phyloP scores from a whole-genome alignment of 2,888 invertebrate genomes.

The Lymantria dispar region DNA sequence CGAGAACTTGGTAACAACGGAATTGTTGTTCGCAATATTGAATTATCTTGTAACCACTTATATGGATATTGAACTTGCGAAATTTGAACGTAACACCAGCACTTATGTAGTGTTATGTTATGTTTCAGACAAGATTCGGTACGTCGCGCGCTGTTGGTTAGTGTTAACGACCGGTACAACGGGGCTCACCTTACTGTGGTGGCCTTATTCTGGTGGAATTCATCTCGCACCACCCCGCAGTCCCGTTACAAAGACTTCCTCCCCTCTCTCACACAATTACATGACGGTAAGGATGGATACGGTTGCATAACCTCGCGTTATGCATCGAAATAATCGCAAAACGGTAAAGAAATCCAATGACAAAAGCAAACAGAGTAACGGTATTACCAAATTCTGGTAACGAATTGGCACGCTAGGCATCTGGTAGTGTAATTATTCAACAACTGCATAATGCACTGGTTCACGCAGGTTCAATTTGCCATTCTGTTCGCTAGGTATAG shows the following conservation, averaged over 20 bases:
- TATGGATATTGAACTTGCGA: background rate
- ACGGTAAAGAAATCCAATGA: conserved; percentile 31
- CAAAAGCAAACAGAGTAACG: conserved; percentile 32
- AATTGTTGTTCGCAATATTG: too few species aligned
- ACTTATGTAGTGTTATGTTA: background rate
- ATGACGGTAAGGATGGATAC: conserved; percentile 56
- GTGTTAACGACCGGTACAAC: conserved; percentile 51
- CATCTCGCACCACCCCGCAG: conserved; percentile 62
- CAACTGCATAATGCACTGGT: background rate
- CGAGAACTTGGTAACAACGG: too few species aligned
- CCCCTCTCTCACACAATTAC: conserved; percentile 47
- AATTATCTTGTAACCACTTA: too few species aligned
- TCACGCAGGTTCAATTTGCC: too few species aligned
- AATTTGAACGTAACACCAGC: background rate
- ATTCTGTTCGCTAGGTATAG: too few species aligned
- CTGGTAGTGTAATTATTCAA: conserved; percentile 35
- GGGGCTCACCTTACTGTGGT: conserved; percentile 49
- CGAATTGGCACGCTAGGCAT: conserved; percentile 34
- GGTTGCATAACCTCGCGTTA: conserved; percentile 54
- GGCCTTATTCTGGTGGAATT: conserved; percentile 62
- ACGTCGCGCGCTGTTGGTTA: conserved; percentile 28
- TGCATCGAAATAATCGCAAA: conserved; percentile 50
- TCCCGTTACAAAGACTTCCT: conserved; percentile 64
- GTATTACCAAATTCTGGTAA: conserved; percentile 4
- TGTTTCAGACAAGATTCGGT: background rate